Conservation (phyloP, 2,113 vertebrate species). For the Myotis yumanensis region DNA sequence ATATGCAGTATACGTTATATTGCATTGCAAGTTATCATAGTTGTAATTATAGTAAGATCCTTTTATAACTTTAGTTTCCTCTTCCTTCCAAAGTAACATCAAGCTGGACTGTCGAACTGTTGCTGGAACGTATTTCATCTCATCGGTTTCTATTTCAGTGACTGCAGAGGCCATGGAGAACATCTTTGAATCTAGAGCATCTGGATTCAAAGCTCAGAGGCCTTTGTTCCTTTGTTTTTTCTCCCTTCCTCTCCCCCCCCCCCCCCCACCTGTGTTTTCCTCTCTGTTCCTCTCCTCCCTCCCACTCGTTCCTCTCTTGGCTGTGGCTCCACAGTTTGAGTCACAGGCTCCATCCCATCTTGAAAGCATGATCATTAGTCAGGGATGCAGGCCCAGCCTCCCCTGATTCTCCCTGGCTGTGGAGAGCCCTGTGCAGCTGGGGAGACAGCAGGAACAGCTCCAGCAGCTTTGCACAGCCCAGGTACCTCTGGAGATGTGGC, state of each 20-base stretch:
- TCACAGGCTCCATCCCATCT: slow-evolving; percentile 57
- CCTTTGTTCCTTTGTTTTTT: not conserved
- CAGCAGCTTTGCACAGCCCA: not conserved
- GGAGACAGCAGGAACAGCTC: not conserved
- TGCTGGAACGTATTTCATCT: not conserved
- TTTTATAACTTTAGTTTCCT: not conserved
- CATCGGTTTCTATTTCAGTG: not conserved
- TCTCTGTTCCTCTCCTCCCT: not conserved
- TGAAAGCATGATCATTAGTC: slow-evolving; percentile 62
- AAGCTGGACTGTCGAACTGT: not conserved
- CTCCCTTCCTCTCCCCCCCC: not conserved
- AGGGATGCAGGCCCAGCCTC: slow-evolving; percentile 46
- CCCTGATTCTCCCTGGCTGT: not conserved
- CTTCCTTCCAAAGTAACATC: not conserved
- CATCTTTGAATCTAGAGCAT: not conserved
- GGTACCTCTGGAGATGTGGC: not conserved
- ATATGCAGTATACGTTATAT: not conserved
- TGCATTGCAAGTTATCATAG: not conserved
- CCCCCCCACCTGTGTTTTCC: not conserved
- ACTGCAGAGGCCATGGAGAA: not conserved
- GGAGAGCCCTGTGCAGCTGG: not conserved
- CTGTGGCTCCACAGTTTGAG: slow-evolving; percentile 69
- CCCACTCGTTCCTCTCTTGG: slow-evolving; percentile 50
- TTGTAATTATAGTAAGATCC: not conserved
- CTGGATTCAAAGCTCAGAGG: not conserved